These are phyloP conservation scores for Hemistola chrysoprasaria DNA, from an alignment of 2,888 invertebrate species.

Conservation along the genomic window DNA sequence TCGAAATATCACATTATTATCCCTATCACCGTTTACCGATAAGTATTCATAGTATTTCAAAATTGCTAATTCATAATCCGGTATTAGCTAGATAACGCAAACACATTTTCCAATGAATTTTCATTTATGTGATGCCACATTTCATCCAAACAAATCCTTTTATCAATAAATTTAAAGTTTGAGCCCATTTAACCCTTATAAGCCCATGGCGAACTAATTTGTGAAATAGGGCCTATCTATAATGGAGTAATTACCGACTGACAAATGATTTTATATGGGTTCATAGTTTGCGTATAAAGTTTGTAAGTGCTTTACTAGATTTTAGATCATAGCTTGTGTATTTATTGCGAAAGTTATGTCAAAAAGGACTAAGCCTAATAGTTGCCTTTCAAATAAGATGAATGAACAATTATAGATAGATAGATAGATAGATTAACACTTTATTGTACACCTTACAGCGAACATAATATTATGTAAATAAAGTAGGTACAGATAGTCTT, in stretches of 20 bases:
- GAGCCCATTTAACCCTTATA: slow-evolving; percentile 36
- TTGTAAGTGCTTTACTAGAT: background rate
- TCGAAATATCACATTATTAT: no score
- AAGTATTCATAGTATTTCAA: no score
- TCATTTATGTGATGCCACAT: slow-evolving; percentile 34
- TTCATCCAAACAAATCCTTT: slow-evolving; percentile 41
- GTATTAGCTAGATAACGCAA: slow-evolving; percentile 2
- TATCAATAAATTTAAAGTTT: slow-evolving; percentile 49
- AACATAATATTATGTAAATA: no score
- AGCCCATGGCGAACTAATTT: slow-evolving; percentile 42
- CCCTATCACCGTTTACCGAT: no score
- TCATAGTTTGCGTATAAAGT: slow-evolving; percentile 14
- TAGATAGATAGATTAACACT: no score
- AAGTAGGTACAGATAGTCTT: no score
- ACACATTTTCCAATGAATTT: slow-evolving; percentile 19
- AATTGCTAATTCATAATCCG: background rate
- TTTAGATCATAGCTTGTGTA: no score
- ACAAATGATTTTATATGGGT: slow-evolving; percentile 30
- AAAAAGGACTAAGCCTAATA: no score
- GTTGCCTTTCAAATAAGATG: no score
- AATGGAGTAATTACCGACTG: slow-evolving; percentile 6
- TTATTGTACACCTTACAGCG: no score
- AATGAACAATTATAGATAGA: no score
- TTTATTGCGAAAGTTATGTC: no score
- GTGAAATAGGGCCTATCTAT: slow-evolving; percentile 24